Evolutionary conservation across 2,888 invertebrate genomes (phyloP), one percentile per base, ranked within the genome.

Genomic region (Parascotia fuliginaria): DNA sequence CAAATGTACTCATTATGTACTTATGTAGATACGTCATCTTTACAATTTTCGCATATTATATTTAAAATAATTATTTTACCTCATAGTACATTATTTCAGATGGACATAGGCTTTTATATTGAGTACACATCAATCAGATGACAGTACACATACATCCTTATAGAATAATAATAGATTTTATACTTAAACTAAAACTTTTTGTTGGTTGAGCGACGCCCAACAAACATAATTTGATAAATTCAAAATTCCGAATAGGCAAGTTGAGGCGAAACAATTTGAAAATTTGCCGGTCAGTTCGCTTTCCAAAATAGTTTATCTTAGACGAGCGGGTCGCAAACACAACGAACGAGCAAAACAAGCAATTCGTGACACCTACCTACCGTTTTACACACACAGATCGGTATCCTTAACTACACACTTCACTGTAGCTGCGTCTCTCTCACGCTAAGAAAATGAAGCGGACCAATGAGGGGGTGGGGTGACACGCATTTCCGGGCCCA

Each of bases 381-480:
- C 79, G 82, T 79, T 83, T 80, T 79, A 83, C 85, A 85, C 83
- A 84, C 81, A 83, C 76, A 81, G 85, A 88, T 86, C 83, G 73
- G 81, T 86, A 87, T 88, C 89, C 89, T 87, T 84, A 87, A 85
- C 85, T 84, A 86, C 85, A 87, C 85, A 87, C 87, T 87, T 83
- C 77, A 78, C 75, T 68, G 75, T 89, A 85, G 85, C 81, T 89
- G 87, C 87, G 86, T 92, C 92, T 85, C 92, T 80, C 83, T 92
- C 90, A 65, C 87, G 87, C 92, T 92, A 91, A 92, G 91, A 92
- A 92, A 91, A 92, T 87, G 89, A 89, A 90, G 82, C 91, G 89
- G 89, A 92, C 92, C 92, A 92, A 92, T 92, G 90, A 88, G 89
- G 89, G 92, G 92, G 92, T 85, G 91, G 89, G 89, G 89, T 90